Conservation (phyloP, 2,888 invertebrate genomes). For the Coenonympha arcania region DNA sequence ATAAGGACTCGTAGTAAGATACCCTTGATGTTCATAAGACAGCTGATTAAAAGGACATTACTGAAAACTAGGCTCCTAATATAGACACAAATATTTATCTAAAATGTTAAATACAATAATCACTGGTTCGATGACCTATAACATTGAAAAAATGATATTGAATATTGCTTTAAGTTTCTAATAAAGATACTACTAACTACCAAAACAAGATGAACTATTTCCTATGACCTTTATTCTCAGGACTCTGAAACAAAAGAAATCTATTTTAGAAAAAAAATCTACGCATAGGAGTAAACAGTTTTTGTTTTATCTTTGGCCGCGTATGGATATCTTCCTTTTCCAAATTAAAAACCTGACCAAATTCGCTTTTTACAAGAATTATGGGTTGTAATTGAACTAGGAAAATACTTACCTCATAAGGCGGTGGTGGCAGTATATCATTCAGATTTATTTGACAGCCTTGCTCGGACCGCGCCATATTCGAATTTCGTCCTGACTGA, state of each 20-base stretch:
- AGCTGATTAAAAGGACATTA: conserved; percentile 9
- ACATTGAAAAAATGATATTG: conserved; percentile 37
- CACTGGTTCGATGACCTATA: conserved; percentile 30
- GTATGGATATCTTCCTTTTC: too few relatives aligned
- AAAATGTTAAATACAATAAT: conserved; percentile 25
- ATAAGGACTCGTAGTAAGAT: background rate
- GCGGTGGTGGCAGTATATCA: conserved; percentile 78
- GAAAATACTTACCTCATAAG: conserved; percentile 67
- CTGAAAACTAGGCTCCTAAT: conserved; percentile 23
- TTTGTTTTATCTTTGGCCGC: too few relatives aligned
- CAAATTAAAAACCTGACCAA: too few relatives aligned
- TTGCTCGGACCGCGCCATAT: conserved; percentile 66
- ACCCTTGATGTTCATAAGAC: conserved; percentile 23
- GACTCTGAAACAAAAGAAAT: conserved; percentile 55
- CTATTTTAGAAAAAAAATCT: background rate
- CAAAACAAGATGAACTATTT: conserved; percentile 22
- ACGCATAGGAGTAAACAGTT: too few relatives aligned
- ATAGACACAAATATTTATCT: conserved; percentile 28
- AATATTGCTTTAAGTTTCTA: conserved; percentile 51
- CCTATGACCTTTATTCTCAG: conserved; percentile 53
- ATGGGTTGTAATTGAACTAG: conserved; percentile 9
- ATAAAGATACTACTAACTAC: conserved; percentile 23
- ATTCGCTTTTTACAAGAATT: too few relatives aligned
- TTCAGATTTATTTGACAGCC: conserved; percentile 77
- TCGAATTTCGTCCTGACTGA: conserved; percentile 65